These are phyloP conservation scores for Tenthredo amoena DNA, from an alignment of 2,888 invertebrate species.

Conservation along the genomic window DNA sequence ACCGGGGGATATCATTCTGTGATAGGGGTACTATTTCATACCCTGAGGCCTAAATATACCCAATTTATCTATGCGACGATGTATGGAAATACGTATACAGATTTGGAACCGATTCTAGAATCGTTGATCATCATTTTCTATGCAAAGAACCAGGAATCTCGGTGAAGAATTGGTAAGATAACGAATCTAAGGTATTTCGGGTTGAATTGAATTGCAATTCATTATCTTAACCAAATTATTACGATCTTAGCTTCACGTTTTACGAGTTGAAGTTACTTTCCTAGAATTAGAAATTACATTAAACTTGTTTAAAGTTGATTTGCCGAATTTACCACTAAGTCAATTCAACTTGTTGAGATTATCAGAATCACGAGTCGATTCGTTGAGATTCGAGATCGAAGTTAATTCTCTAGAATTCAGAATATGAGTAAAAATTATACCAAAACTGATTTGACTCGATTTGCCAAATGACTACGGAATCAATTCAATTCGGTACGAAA, in stretches of 20 bases:
- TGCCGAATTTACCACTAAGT: not conserved
- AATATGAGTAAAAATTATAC: not conserved
- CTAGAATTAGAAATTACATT: no score
- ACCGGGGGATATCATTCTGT: conserved; percentile 72
- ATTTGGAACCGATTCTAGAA: not conserved
- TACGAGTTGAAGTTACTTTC: no score
- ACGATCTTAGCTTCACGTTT: not conserved
- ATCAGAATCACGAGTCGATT: not conserved
- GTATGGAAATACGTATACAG: not conserved
- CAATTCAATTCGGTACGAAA: not conserved
- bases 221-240: not conserved
- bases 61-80: conserved; percentile 1
- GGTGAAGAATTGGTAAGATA: not conserved
- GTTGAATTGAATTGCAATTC: not conserved
- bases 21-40: conserved; percentile 77
- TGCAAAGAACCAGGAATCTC: not conserved
- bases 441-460: not conserved
- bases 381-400: not conserved
- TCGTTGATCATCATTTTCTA: not conserved
- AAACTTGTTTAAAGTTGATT: not conserved
- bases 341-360: not conserved
- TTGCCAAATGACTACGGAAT: not conserved
- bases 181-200: not conserved
- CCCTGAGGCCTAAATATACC: conserved; percentile 60
- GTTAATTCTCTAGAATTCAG: not conserved